Conservation (phyloP, 2,888 invertebrate genomes). For the Drosophila kuntzei region DNA sequence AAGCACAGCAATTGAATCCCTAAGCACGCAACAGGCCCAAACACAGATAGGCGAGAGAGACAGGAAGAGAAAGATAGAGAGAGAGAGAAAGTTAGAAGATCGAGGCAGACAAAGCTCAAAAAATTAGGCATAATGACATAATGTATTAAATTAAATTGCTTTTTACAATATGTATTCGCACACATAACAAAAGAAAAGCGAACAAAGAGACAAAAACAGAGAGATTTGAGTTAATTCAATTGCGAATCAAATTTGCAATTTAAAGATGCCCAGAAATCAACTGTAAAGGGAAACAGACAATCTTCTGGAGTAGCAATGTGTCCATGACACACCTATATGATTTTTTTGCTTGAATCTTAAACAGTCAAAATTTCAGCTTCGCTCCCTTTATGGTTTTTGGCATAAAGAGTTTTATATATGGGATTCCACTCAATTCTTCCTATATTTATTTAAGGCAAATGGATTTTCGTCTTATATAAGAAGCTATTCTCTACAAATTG, state of each 20-base stretch:
- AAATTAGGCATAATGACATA: conserved; percentile 57
- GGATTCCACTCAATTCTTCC: not conserved
- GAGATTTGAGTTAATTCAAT: conserved; percentile 15
- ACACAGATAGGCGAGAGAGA: not conserved
- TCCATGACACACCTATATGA: not conserved
- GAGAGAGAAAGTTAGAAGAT: too few relatives aligned
- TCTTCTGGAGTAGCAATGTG: not conserved
- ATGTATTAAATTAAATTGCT: conserved; percentile 60
- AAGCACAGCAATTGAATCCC: conserved; percentile 45
- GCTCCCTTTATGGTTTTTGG: not conserved
- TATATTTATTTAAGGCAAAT: not conserved
- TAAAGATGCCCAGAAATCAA: not conserved
- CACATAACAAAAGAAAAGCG: conserved; percentile 18
- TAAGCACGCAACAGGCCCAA: conserved; percentile 49
- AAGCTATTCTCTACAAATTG: conserved; percentile 5
- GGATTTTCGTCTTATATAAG: conserved; percentile 2
- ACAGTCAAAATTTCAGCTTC: not conserved
- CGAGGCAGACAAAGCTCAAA: conserved; percentile 6
- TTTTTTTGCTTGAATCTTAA: not conserved
- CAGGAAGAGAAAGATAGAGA: not conserved
- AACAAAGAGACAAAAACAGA: not conserved
- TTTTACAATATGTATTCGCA: conserved; percentile 15
- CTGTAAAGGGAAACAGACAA: not conserved
- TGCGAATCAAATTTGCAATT: conserved; percentile 15
- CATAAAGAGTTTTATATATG: not conserved